A percentile compares a stretch with the other conserved stretches of the same genome.
Conservation (phyloP, 1,140 invertebrate genomes). For the Phortica variegata region DNA sequence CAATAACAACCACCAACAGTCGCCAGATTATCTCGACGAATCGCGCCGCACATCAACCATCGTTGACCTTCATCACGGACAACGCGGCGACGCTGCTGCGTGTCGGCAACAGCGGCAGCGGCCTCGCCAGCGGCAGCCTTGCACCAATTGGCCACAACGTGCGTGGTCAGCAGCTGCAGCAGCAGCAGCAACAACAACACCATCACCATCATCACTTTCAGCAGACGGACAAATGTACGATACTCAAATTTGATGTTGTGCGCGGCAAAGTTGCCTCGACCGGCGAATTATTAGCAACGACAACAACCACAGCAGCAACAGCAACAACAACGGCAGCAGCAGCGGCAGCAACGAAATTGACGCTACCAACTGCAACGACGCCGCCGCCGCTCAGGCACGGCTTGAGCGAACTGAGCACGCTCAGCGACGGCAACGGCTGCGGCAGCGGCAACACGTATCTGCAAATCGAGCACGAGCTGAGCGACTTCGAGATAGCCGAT, state of each 20-base stretch:
- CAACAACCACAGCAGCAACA: constrained; percentile 15
- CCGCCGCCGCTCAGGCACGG: background rate
- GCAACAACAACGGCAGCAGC: constrained; percentile 4
- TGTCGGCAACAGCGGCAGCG: background rate
- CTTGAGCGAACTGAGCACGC: background rate
- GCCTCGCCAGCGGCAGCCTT: constrained; percentile 1
- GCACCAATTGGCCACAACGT: constrained; percentile 1
- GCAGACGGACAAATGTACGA: constrained; percentile 53
- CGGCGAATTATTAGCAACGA: constrained; percentile 4
- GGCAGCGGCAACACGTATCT: constrained; percentile 31
- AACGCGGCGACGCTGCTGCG: background rate
- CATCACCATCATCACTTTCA: constrained; percentile 51
- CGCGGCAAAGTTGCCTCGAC: constrained; percentile 11
- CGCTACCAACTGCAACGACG: background rate
- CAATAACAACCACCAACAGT: constrained; percentile 21
- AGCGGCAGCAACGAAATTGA: constrained; percentile 15
- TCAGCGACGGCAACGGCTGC: background rate
- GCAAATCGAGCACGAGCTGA: constrained; percentile 45
- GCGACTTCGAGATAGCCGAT: constrained; percentile 36
- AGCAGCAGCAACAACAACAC: constrained; percentile 16
- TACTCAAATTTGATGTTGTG: constrained; percentile 47
- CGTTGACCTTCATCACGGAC: constrained; percentile 35
- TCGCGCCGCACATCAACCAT: constrained; percentile 32
- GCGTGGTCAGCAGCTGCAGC: constrained; percentile 6
- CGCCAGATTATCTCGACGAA: constrained; percentile 4